A percentile compares a stretch with the other conserved stretches of the same genome.
Evolutionary conservation across 2,888 invertebrate genomes (phyloP).

Genomic region (Drepanosiphum platanoidis): DNA sequence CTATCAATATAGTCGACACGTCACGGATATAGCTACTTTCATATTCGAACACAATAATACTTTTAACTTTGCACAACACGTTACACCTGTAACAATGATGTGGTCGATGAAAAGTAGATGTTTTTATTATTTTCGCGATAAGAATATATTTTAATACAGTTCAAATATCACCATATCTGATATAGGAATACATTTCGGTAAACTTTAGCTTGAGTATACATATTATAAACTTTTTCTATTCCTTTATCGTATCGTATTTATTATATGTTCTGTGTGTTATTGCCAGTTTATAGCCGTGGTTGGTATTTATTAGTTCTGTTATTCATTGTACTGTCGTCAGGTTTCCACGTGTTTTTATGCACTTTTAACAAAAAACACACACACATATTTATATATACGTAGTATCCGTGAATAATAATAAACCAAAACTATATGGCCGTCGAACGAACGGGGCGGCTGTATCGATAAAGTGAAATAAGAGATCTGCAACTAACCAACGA

Average conservation of each 20-base stretch:
- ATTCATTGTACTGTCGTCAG: background rate
- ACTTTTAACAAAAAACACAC: background rate
- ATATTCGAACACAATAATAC: background rate
- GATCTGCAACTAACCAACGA: too few relatives aligned
- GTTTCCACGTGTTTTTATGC: background rate
- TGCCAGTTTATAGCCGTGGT: background rate
- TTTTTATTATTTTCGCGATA: background rate
- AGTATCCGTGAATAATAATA: background rate
- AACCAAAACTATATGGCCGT: too few relatives aligned
- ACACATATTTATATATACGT: too few relatives aligned
- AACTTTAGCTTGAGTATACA: background rate
- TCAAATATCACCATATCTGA: background rate
- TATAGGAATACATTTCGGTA: background rate
- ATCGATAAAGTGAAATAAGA: background rate
- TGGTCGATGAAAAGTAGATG: background rate
- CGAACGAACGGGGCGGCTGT: too few relatives aligned
- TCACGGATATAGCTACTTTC: background rate
- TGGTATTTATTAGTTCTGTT: background rate
- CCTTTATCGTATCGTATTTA: too few relatives aligned
- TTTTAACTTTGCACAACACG: too few relatives aligned
- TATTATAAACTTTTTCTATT: background rate
- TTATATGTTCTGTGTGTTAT: background rate
- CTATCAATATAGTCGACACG: too few relatives aligned
- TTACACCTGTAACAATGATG: too few relatives aligned
- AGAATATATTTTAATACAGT: background rate